Conservation (phyloP, 1,140 invertebrate genomes). For the Drosophila erecta region DNA sequence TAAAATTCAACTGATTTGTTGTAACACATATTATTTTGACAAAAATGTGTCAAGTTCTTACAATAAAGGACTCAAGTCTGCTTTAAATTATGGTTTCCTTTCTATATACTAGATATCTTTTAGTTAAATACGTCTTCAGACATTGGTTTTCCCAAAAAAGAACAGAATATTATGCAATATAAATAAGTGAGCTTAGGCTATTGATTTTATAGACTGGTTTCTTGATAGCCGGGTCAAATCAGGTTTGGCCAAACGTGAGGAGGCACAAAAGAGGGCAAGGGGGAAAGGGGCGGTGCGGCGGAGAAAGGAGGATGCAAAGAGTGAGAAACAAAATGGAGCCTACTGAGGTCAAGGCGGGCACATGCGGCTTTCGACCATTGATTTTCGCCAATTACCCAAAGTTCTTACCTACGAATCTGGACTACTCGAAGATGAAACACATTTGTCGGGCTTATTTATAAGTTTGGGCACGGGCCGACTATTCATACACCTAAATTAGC, state of each 20-base stretch:
- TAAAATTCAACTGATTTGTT: no score
- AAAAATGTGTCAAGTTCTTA: no score
- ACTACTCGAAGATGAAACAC: conserved; percentile 53
- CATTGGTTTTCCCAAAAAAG: background rate
- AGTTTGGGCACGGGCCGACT: conserved; percentile 27
- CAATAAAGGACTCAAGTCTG: no score
- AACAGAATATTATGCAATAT: conserved; percentile 38
- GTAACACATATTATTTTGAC: no score
- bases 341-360: conserved; percentile 49
- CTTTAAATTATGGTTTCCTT: no score
- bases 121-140: no score
- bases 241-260: conserved; percentile 27
- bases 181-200: conserved; percentile 35
- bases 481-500: conserved; percentile 43
- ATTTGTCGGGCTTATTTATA: conserved; percentile 42
- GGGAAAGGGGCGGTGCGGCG: background rate
- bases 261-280: conserved; percentile 1
- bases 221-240: conserved; percentile 52
- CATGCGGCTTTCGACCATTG: conserved; percentile 45
- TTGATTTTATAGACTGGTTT: conserved; percentile 55
- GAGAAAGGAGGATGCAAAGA: conserved; percentile 3
- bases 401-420: conserved; percentile 37
- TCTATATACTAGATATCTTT: no score
- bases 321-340: conserved; percentile 31
- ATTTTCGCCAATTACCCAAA: conserved; percentile 23